Conservation (phyloP, 2,113 vertebrate species). For the Hyperopisus bebe region DNA sequence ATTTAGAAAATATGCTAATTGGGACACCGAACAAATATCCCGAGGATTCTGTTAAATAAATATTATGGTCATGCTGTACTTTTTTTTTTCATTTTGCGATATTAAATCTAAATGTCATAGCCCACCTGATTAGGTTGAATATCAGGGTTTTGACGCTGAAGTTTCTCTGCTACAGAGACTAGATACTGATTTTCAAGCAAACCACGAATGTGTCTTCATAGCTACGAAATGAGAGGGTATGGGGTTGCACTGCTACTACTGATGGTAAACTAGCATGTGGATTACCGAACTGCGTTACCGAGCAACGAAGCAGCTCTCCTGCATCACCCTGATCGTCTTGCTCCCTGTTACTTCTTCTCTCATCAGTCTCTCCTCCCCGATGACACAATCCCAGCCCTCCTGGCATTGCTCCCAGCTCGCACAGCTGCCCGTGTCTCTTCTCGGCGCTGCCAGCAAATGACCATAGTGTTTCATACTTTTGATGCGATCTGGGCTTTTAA, state of each 20-base stretch:
- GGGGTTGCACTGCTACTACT: not conserved
- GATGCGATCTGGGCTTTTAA: not conserved
- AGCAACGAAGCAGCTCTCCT: not conserved
- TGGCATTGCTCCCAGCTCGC: not conserved
- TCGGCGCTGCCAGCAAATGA: not conserved
- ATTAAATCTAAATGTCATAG: not conserved
- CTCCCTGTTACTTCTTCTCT: not conserved
- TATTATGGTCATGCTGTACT: not conserved
- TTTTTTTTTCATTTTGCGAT: not conserved
- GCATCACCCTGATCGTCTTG: not conserved
- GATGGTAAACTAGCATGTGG: not conserved
- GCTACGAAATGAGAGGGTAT: not conserved
- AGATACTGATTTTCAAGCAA: not conserved
- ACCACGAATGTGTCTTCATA: not conserved
- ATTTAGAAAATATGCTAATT: not conserved
- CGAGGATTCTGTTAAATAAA: not conserved
- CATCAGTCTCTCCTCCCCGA: not conserved
- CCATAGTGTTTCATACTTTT: not conserved
- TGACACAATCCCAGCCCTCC: not conserved
- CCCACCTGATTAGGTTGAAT: not conserved
- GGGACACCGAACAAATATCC: not conserved
- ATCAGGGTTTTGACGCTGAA: not conserved
- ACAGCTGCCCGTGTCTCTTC: not conserved
- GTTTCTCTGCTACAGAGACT: not conserved
- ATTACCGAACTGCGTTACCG: not conserved